Conservation (phyloP, 2,113 vertebrate species). For the Alaudala cheleensis region DNA sequence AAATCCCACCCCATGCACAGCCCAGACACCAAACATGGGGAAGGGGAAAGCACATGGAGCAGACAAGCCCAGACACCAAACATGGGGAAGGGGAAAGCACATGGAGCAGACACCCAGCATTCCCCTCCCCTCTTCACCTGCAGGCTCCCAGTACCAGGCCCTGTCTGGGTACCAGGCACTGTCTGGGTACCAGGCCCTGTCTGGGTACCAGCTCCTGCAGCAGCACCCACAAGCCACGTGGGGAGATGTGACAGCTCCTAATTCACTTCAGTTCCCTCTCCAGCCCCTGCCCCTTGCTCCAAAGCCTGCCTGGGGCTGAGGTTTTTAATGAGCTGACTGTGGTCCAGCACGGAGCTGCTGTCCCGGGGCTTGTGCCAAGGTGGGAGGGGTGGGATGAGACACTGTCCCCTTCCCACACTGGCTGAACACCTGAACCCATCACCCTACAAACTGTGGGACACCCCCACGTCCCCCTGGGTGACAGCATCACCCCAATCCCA, state of each 20-base stretch:
- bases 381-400: not conserved
- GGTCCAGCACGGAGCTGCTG: not conserved
- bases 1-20: not conserved
- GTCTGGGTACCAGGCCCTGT: no score
- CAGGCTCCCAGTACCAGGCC: no score
- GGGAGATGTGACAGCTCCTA: not conserved
- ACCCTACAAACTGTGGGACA: not conserved
- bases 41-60: not conserved
- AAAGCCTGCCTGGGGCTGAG: not conserved
- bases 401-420: no score
- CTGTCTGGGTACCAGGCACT: no score
- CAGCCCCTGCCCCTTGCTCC: not conserved
- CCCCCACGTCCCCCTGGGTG: rapidly evolving
- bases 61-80: not conserved
- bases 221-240: not conserved
- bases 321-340: not conserved
- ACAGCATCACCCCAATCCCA: not conserved
- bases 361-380: not conserved
- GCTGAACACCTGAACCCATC: not conserved
- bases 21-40: rapidly evolving
- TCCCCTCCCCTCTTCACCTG: not conserved
- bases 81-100: not conserved
- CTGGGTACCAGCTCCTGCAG: not conserved
- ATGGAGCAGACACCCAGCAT: rapidly evolving
- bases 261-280: not conserved